Evolutionary conservation across 2,888 invertebrate species (phyloP), one percentile per base, ranked within the genome.

Genomic region (Tetanocera ferruginea): DNA sequence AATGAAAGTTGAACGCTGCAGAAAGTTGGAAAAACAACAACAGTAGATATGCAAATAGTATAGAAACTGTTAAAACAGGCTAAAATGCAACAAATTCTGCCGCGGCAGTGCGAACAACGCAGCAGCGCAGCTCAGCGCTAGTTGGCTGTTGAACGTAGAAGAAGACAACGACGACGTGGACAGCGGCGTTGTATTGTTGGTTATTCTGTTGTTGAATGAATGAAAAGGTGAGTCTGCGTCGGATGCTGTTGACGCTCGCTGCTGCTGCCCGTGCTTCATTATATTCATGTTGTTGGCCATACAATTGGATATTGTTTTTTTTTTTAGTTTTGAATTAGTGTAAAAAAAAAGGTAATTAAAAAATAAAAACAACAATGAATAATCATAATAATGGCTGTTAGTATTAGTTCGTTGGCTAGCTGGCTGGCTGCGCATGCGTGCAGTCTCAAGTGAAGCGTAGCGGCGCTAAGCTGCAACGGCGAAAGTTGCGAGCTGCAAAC

Each of bases 381-480:
- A 60, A 31, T 60, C 5, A 25, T 23, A n/a, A 60, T 60, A 23
- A 55, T 19, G 55, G n/a, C n/a, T 19, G 55, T 55, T n/a, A 4
- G 60, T 60, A 60, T 4, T 60, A 19, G 60, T 19, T 28, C n/a
- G 28, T 11, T 60, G 25, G 28, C 60, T 57, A 31, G 31, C 31
- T 37, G 25, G 31, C 6, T 37, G 43, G 62, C 49, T 76, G 67
- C 57, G 66, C 55, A 76, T 76, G 66, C 55, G 66, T 66, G 66
- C 34, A 67, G 66, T 43, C 17, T 5, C 64, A 62, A 64, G 74
- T 74, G 62, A 64, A 64, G 49, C 74, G 60, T 64, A 70, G 70
- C 49, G 25, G 17, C 49, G 11, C 8, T 55, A 11, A 17, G 71
- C 52, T n/a, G 51, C 62, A 49, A 51, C 49, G 43, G 74, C 62